Percentiles rank a stretch among this genome's conserved stretches.
Conservation (phyloP, 2,888 invertebrate species). For the Arenicola marina region DNA sequence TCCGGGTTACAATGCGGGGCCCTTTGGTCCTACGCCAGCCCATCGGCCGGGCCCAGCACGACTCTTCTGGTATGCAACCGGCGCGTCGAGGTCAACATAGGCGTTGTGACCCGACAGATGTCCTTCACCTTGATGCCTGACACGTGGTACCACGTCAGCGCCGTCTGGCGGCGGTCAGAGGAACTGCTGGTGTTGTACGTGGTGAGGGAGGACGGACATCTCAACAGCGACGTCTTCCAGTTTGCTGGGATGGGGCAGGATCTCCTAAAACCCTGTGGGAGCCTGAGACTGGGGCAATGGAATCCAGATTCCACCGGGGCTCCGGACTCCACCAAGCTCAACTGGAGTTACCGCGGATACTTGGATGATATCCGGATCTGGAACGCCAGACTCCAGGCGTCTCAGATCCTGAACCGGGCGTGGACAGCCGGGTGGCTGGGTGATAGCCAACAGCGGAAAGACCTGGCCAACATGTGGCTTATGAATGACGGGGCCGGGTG, state of each 20-base stretch:
- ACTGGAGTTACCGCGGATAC: slow-evolving; percentile 35
- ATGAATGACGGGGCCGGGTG: too few species aligned
- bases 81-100: slow-evolving; percentile 31
- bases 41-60: neutral
- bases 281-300: slow-evolving; percentile 38
- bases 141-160: slow-evolving; percentile 40
- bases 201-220: neutral
- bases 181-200: slow-evolving; percentile 24
- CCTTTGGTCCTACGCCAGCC: slow-evolving; percentile 6
- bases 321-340: slow-evolving; percentile 11
- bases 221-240: neutral
- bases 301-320: slow-evolving; percentile 23
- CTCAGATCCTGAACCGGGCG: neutral
- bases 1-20: slow-evolving; percentile 30
- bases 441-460: too few species aligned
- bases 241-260: neutral
- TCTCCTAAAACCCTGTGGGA: slow-evolving; percentile 36
- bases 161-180: slow-evolving; percentile 33
- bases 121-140: slow-evolving; percentile 26
- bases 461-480: too few species aligned
- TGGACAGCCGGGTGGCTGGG: too few species aligned
- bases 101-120: slow-evolving; percentile 8
- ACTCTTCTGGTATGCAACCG: slow-evolving; percentile 7
- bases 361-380: slow-evolving; percentile 42
- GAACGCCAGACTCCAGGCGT: slow-evolving; percentile 20